Evolutionary conservation across 1,140 invertebrate species (phyloP).

Genomic region (Microvelia longipes): DNA sequence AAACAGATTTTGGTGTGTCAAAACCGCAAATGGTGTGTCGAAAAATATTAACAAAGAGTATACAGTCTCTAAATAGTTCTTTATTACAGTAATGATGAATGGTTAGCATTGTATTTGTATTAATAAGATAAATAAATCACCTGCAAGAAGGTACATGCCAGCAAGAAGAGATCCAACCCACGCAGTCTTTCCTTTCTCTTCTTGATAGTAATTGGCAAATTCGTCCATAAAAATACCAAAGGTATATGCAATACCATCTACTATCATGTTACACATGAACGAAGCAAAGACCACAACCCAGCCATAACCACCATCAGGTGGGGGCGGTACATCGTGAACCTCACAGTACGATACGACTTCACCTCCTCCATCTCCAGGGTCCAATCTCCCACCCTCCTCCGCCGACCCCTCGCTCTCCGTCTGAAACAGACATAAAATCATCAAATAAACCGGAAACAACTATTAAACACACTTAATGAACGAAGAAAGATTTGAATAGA

Average conservation of each 20-base stretch:
- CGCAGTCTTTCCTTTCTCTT: conserved; percentile 72
- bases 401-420: conserved; percentile 55
- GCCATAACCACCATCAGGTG: conserved; percentile 73
- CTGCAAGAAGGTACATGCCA: conserved; percentile 83
- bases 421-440: conserved; percentile 41
- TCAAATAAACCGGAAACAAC: too few species aligned
- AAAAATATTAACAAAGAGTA: too few species aligned
- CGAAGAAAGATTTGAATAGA: too few species aligned
- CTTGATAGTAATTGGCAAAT: conserved; percentile 64
- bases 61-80: too few species aligned
- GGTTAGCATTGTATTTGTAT: too few species aligned
- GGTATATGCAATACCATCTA: conserved; percentile 92
- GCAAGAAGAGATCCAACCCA: conserved; percentile 89
- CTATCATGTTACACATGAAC: conserved; percentile 95
- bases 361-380: conserved; percentile 53
- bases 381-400: conserved; percentile 41
- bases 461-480: too few species aligned
- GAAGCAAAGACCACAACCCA: conserved; percentile 92
- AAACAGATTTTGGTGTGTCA: too few species aligned
- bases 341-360: conserved; percentile 45
- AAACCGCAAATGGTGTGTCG: too few species aligned
- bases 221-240: conserved; percentile 77
- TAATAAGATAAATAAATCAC: too few species aligned
- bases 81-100: too few species aligned
- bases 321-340: conserved; percentile 60